Conservation (phyloP, 1,140 invertebrate genomes). For the Drosophila ercepeae region DNA sequence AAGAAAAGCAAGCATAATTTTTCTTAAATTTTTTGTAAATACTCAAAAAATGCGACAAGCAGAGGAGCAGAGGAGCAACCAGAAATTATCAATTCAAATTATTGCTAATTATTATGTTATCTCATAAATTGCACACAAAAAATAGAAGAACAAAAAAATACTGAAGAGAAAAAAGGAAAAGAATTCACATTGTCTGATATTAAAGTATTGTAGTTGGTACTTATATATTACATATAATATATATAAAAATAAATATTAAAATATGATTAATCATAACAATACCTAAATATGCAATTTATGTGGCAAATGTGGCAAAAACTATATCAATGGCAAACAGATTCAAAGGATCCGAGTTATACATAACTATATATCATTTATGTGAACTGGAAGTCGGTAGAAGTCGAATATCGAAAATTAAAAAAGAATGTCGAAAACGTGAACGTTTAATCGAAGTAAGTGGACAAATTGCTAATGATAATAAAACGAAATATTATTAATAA, state of each 20-base stretch:
- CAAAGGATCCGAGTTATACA: slow-evolving; percentile 46
- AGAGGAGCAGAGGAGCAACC: slow-evolving; percentile 13
- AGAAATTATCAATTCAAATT: slow-evolving; percentile 43
- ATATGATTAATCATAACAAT: slow-evolving; percentile 52
- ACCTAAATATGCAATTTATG: slow-evolving; percentile 57
- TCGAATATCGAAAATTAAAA: slow-evolving; percentile 52
- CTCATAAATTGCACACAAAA: slow-evolving; percentile 25
- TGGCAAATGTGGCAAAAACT: slow-evolving; percentile 46
- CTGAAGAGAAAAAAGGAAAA: slow-evolving; percentile 15
- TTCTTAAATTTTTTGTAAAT: slow-evolving; percentile 79
- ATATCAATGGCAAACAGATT: slow-evolving; percentile 62
- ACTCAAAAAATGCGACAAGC: slow-evolving; percentile 56
- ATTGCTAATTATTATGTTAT: slow-evolving; percentile 66
- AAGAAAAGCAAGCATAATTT: slow-evolving; percentile 49
- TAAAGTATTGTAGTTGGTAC: slow-evolving; percentile 80
- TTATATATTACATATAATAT: slow-evolving; percentile 58
- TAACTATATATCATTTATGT: slow-evolving; percentile 66
- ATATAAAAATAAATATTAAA: slow-evolving; percentile 44
- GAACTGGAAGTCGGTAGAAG: slow-evolving; percentile 63
- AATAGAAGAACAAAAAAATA: slow-evolving; percentile 3
- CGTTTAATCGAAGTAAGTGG: slow-evolving; percentile 78
- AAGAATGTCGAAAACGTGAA: slow-evolving; percentile 49
- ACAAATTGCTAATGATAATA: slow-evolving; percentile 75
- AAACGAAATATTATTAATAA: slow-evolving; percentile 49
- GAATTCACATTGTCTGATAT: slow-evolving; percentile 69